Base-by-base conservation (phyloP, 2,113 vertebrate species). In the Furnarius figulus region DNA sequence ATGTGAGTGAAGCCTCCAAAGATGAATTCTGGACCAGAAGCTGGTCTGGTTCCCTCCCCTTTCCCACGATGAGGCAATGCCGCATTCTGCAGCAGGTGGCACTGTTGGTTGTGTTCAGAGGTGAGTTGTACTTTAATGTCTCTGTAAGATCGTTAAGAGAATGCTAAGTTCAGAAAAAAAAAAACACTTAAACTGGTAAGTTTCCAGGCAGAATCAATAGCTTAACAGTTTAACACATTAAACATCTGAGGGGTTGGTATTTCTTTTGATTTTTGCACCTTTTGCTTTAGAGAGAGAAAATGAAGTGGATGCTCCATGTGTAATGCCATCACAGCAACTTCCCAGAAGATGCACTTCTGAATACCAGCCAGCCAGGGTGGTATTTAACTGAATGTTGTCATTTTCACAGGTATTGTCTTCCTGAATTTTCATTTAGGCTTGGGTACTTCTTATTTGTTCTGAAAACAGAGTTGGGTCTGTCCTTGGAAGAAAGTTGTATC, bases 21-120 rank as follows among this genome's bases (percentile, higher is more conserved):
- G 70, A 19, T 8, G 61, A 62, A 40, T 19, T 62, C 25, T 28
- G 25, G 61, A 52, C 12, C 37, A 40, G 33, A 77, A 35, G 33
- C 9, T 22, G 27, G 10, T 66, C 14, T 83, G 35, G 63, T 27
- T 42, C 31, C 30, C 25, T 67, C 18, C 59, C 6, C 12, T 15
- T 40, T 50, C 70, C 62, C 28, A 40, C 70, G 39, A 19, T 20
- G 37, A 85, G 37, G 22, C 24, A 30, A 0, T 7, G 35, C 73
- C 58, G 73, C 19, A 3, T 50, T 40, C 74, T 78, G 85, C 92
- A 93, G 70, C 90, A 93, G 96, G 21, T 94, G 96, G 85, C 96
- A 96, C 85, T 91, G 81, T 70, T 89, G 80, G 52, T 71, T 85
- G 90, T 7, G 20, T n/a, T 89, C 61, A 71, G 92, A 87, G 81